phyloP scores from a whole-genome alignment of 2,797 vertebrate genomes.

The Phylloscopus collybita region DNA sequence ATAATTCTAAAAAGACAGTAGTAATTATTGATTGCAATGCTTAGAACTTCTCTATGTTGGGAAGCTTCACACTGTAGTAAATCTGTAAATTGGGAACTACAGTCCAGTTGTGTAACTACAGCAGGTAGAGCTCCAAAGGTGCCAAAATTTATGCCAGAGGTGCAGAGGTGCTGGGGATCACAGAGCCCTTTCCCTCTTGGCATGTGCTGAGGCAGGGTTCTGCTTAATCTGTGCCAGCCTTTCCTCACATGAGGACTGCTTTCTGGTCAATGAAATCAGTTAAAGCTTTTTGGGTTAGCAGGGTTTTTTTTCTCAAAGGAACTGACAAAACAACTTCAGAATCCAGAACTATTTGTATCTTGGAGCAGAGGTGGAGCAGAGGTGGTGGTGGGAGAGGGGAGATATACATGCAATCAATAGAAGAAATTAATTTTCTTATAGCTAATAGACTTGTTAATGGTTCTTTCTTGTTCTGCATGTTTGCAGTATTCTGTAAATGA shows the following conservation, averaged over 20 bases:
- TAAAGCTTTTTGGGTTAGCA: not conserved
- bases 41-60: not conserved
- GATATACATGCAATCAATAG: not conserved
- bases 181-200: not conserved
- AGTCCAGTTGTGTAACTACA: not conserved
- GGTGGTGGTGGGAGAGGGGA: too few species aligned
- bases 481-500: not conserved
- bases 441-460: not conserved
- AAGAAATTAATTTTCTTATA: not conserved
- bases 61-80: not conserved
- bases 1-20: not conserved
- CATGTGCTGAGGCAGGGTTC: not conserved
- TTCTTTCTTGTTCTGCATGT: not conserved
- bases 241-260: accelerated
- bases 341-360: not conserved
- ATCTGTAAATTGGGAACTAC: not conserved
- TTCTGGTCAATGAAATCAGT: not conserved
- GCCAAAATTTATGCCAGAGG: not conserved
- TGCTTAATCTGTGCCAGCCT: accelerated
- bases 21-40: not conserved
- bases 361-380: not conserved
- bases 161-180: not conserved
- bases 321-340: not conserved
- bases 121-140: not conserved
- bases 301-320: not conserved